These are phyloP conservation scores for Dermatophagoides farinae DNA, from an alignment of 1,140 invertebrate species.

Conservation along the genomic window DNA sequence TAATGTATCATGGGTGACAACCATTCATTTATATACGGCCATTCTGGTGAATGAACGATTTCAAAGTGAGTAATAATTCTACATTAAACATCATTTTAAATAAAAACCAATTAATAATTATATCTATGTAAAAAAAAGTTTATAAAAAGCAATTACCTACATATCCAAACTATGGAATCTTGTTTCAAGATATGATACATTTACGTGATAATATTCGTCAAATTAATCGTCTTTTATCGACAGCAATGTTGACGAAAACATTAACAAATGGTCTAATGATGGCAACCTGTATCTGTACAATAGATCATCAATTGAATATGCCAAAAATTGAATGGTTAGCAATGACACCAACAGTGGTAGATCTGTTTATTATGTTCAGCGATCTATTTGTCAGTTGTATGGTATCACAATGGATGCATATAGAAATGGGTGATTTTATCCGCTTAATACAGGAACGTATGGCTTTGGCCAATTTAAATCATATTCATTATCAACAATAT, in stretches of 20 bases:
- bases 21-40: neutral
- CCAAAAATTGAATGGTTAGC: neutral
- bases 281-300: neutral
- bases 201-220: neutral
- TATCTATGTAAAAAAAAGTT: neutral
- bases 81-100: neutral
- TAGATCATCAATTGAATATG: neutral
- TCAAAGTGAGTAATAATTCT: neutral
- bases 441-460: slow-evolving; percentile 3
- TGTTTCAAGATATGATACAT: neutral
- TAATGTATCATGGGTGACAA: neutral
- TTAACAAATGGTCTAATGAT: neutral
- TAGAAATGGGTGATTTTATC: neutral
- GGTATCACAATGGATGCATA: neutral
- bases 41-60: neutral
- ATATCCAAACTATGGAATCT: neutral
- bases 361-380: neutral
- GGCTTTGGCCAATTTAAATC: neutral
- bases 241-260: neutral
- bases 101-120: neutral
- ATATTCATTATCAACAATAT: neutral
- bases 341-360: neutral
- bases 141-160: neutral
- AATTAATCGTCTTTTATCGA: neutral
- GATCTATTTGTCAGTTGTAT: neutral